These are phyloP conservation scores for Ectemnius lituratus DNA, from an alignment of 2,888 invertebrate species.

Conservation along the genomic window DNA sequence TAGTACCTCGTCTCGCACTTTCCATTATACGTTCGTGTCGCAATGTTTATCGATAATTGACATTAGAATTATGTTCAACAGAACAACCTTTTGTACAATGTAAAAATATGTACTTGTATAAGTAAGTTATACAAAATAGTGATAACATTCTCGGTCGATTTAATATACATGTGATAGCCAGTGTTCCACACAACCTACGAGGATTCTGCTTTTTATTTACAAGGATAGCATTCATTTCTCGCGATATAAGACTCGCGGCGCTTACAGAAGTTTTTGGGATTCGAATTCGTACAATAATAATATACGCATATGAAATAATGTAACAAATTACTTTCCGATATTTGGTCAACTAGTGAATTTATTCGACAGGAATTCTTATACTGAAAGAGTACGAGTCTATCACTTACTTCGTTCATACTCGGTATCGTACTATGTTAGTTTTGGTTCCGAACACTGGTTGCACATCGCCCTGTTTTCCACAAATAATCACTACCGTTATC, in stretches of 20 bases:
- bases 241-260: no score
- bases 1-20: not conserved
- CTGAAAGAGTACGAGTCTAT: no score
- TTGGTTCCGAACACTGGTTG: constrained; percentile 42
- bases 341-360: no score
- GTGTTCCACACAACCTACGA: constrained; percentile 31
- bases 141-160: constrained; percentile 31
- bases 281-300: no score
- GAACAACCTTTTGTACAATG: constrained; percentile 42
- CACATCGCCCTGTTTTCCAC: constrained; percentile 42
- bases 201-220: constrained; percentile 33
- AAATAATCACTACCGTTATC: constrained; percentile 7
- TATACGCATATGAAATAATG: no score
- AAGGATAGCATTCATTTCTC: constrained; percentile 21
- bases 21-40: constrained; percentile 5
- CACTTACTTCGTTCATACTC: no score
- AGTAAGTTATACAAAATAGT: constrained; percentile 25
- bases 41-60: constrained; percentile 33
- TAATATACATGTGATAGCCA: constrained; percentile 25
- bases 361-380: no score
- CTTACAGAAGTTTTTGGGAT: no score
- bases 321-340: no score
- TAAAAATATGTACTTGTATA: constrained; percentile 19
- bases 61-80: constrained; percentile 40
- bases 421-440: no score